Evolutionary conservation across 2,888 invertebrate genomes (phyloP).

Genomic region (Hanleya hanleyi): DNA sequence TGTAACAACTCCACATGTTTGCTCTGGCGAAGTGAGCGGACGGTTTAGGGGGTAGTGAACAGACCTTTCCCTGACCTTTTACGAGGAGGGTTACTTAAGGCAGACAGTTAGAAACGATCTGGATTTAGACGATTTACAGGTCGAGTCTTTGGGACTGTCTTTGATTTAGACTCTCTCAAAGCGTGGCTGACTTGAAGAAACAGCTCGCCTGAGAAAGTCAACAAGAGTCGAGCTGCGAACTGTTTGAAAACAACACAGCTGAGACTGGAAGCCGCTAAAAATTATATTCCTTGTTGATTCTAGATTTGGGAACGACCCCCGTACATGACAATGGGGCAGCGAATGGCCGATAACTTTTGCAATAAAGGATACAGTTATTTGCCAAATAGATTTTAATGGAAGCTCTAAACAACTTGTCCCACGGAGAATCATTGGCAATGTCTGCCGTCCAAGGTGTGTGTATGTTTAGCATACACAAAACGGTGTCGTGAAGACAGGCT

Average conservation of each 20-base stretch:
- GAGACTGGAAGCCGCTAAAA: conserved; percentile 4
- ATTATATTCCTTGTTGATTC: conserved; percentile 1
- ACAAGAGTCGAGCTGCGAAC: neutral
- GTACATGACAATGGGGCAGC: conserved; percentile 3
- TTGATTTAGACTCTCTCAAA: conserved; percentile 6
- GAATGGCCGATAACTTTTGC: neutral
- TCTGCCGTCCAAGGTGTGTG: conserved; percentile 1
- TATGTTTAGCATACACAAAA: neutral
- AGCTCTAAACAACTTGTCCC: neutral
- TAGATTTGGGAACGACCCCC: neutral
- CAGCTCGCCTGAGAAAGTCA: conserved; percentile 8
- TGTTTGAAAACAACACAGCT: conserved; percentile 10
- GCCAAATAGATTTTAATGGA: conserved; percentile 5
- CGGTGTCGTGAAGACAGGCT: no score
- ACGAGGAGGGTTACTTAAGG: neutral
- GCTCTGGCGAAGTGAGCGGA: neutral
- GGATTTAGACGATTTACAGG: conserved; percentile 4
- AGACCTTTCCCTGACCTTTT: neutral
- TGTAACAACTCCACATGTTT: neutral
- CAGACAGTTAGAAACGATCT: conserved; percentile 1
- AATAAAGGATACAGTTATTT: conserved; percentile 9
- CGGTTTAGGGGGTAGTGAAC: neutral
- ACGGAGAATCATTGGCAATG: conserved; percentile 1
- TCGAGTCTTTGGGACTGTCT: neutral
- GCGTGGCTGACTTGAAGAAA: conserved; percentile 5